Evolutionary conservation across 1,140 invertebrate species (phyloP), one percentile per base, ranked within the genome.

Genomic region (Cotesia chilonis): DNA sequence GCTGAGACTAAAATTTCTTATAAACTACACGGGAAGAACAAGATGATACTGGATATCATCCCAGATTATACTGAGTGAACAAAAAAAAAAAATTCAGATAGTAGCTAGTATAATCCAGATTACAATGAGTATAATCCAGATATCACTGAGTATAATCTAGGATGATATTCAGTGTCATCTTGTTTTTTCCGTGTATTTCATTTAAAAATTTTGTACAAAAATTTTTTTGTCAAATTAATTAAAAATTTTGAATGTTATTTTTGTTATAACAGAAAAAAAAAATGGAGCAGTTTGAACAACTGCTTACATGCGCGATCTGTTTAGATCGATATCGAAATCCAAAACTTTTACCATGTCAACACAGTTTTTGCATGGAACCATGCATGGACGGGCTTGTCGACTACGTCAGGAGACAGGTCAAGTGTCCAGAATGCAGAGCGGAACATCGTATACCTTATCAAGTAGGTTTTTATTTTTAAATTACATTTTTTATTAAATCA

Each of bases 351-450:
- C 98, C 98, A 92, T 99, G 98, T 86, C 98, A 99, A 89, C 98
- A 99, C 91, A 99, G 97, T 75, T 99, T 98, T 88, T 99, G 98
- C 86, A 96, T 98, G 92, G 95, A 97, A 81, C 97, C 96, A 41
- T 99, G 97, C 87, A 95, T 98, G 92, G 97, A 98, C 87, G 96
- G 96, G 68, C 90, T 98, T 54, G 95, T 97, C 77, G 97, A 98
- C 88, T 97, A 98, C 83, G 95, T 97, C 61, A 90, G 95, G 77
- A 89, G 94, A 88, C 96, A 97, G 91, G 95, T 99, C 55, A 98
- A 98, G 90, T 99, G 98, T 90, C 98, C 98, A 81, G 98, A 99
- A 92, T 99, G 98, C 84, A 91, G 98, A 70, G 95, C 96, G 64
- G 97, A 99, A 88, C 97, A 99, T 88, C 90, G 96, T 71, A 96